phyloP scores from a whole-genome alignment of 2,888 invertebrate species.

The Endomychus coccineus region DNA sequence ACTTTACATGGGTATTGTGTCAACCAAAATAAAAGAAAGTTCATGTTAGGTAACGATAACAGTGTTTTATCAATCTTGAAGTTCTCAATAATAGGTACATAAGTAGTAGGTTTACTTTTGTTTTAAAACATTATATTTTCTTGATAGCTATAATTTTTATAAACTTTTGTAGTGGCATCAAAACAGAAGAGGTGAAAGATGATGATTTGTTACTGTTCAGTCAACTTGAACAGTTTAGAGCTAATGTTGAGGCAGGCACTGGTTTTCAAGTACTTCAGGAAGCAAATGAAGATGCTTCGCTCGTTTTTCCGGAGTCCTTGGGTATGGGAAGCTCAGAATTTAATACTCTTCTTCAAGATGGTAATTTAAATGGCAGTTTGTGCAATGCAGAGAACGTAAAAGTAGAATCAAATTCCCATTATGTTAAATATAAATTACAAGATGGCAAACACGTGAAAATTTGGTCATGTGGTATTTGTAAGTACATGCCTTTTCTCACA shows the following conservation, averaged over 20 bases:
- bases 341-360: slow-evolving; percentile 5
- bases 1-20: too few species aligned
- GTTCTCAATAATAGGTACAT: too few species aligned
- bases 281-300: slow-evolving; percentile 5
- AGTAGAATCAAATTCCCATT: slow-evolving; percentile 45
- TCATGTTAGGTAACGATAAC: too few species aligned
- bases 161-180: slow-evolving; percentile 20
- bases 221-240: slow-evolving; percentile 24
- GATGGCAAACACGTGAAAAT: slow-evolving; percentile 62
- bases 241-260: slow-evolving; percentile 12
- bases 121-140: too few species aligned
- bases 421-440: slow-evolving; percentile 59
- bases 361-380: slow-evolving; percentile 11
- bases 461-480: slow-evolving; percentile 71
- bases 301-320: slow-evolving; percentile 9
- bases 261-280: slow-evolving; percentile 21
- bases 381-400: slow-evolving; percentile 18
- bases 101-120: too few species aligned
- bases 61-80: too few species aligned
- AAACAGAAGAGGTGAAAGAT: slow-evolving; percentile 32
- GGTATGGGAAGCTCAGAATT: slow-evolving; percentile 6
- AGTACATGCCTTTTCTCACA: too few species aligned
- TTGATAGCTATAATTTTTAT: not conserved
- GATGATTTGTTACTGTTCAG: slow-evolving; percentile 32
- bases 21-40: too few species aligned